Conservation (phyloP, 2,888 invertebrate species). For the Amphipoea lucens region DNA sequence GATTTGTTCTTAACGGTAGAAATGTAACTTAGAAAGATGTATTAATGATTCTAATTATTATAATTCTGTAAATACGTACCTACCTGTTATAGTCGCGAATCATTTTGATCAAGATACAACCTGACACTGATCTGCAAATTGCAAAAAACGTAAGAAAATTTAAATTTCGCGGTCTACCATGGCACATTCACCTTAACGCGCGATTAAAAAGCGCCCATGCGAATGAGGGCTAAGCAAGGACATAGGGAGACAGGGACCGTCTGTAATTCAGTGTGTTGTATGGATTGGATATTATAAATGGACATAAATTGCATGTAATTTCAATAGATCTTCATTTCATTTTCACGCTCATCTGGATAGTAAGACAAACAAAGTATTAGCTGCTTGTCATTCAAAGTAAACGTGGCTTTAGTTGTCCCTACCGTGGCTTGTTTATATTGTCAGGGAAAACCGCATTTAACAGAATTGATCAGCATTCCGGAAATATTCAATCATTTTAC, state of each 20-base stretch:
- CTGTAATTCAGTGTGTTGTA: not conserved
- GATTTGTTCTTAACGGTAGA: too few relatives aligned
- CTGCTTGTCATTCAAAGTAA: not conserved
- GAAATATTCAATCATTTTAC: constrained; percentile 5
- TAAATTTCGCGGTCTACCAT: too few relatives aligned
- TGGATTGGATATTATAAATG: not conserved
- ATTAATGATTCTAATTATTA: too few relatives aligned
- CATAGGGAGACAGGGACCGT: not conserved
- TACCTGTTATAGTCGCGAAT: too few relatives aligned
- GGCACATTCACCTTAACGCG: too few relatives aligned
- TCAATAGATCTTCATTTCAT: constrained; percentile 10
- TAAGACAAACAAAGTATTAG: not conserved
- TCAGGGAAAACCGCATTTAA: constrained; percentile 33
- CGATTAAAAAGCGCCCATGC: not conserved
- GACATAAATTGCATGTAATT: not conserved
- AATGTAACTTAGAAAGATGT: too few relatives aligned
- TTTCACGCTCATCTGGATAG: constrained; percentile 21
- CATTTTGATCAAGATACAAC: too few relatives aligned
- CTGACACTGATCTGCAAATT: too few relatives aligned
- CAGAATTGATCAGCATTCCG: constrained; percentile 15
- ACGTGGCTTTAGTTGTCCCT: not conserved
- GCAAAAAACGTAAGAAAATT: too few relatives aligned
- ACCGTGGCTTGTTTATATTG: constrained; percentile 7
- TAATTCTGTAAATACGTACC: too few relatives aligned
- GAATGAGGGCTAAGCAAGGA: not conserved